Percentiles rank a stretch among this genome's conserved stretches.
These are phyloP conservation scores for Tympanoctomys barrerae DNA, from an alignment of 2,797 vertebrate species.

Conservation along the genomic window DNA sequence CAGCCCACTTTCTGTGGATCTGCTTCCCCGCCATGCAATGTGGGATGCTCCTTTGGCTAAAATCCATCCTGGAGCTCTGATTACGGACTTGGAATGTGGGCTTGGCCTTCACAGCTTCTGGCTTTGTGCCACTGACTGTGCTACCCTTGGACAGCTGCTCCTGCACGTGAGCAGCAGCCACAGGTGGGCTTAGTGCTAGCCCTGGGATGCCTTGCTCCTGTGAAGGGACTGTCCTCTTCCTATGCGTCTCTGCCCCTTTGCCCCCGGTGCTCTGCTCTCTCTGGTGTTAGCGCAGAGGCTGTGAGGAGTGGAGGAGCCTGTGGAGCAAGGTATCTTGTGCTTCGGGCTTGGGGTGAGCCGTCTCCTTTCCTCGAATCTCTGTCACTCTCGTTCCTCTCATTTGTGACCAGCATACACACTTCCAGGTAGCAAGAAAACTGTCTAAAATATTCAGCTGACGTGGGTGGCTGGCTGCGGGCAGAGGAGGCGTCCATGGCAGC, in stretches of 20 bases:
- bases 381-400: neutral
- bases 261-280: neutral
- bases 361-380: neutral
- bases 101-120: neutral
- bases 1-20: neutral
- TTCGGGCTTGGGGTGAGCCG: neutral
- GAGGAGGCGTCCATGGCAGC: neutral
- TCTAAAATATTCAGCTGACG: neutral
- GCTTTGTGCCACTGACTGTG: neutral
- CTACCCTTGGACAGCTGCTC: neutral
- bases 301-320: neutral
- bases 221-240: fast-evolving
- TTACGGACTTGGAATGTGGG: too few relatives aligned
- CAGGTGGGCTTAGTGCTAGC: neutral
- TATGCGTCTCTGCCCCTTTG: fast-evolving
- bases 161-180: fast-evolving
- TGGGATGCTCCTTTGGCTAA: neutral
- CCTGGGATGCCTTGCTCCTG: neutral
- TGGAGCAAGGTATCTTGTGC: neutral
- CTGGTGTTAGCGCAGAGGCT: neutral
- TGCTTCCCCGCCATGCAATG: too few relatives aligned
- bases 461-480: neutral
- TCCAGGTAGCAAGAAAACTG: neutral
- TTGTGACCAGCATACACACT: neutral
- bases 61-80: neutral